These are phyloP conservation scores for Rhodophaea formosa DNA, from an alignment of 2,888 invertebrate species.

Conservation along the genomic window DNA sequence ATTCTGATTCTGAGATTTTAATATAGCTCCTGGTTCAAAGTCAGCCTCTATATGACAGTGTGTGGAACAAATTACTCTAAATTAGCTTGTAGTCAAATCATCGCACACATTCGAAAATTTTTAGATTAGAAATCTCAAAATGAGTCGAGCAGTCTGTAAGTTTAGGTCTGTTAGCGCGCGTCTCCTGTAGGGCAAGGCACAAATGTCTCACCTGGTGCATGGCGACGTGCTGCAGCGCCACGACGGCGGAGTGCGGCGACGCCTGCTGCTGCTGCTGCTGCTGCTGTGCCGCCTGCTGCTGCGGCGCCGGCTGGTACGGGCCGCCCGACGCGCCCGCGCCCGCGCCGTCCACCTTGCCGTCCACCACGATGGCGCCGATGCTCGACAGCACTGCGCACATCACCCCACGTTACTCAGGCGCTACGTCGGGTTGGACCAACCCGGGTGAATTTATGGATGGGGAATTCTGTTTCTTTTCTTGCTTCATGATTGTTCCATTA, in stretches of 20 bases:
- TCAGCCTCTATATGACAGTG: too few species aligned
- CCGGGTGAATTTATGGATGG: too few species aligned
- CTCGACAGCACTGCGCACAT: conserved; percentile 84
- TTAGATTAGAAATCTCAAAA: too few species aligned
- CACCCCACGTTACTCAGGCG: neutral
- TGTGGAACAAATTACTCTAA: too few species aligned
- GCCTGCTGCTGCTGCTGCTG: conserved; percentile 30
- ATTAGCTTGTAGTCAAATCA: too few species aligned
- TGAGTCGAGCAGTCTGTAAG: neutral
- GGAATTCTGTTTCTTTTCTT: too few species aligned
- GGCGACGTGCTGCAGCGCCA: conserved; percentile 68
- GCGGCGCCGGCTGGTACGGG: conserved; percentile 50
- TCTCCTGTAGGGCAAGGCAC: too few species aligned
- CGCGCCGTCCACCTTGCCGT: conserved; percentile 87
- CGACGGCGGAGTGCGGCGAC: conserved; percentile 51
- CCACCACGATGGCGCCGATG: conserved; percentile 91
- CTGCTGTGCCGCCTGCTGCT: conserved; percentile 34
- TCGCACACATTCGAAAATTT: too few species aligned
- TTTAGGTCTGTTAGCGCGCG: neutral
- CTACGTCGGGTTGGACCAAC: too few species aligned
- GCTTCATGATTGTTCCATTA: too few species aligned
- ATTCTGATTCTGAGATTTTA: too few species aligned
- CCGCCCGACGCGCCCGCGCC: conserved; percentile 49
- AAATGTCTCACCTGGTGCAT: conserved; percentile 64
- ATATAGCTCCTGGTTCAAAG: too few species aligned